A percentile compares a stretch with the other conserved stretches of the same genome.
Evolutionary conservation across 53 echinoderm and acorn worm species (phyloP).

Genomic region (Holothuria scabra): DNA sequence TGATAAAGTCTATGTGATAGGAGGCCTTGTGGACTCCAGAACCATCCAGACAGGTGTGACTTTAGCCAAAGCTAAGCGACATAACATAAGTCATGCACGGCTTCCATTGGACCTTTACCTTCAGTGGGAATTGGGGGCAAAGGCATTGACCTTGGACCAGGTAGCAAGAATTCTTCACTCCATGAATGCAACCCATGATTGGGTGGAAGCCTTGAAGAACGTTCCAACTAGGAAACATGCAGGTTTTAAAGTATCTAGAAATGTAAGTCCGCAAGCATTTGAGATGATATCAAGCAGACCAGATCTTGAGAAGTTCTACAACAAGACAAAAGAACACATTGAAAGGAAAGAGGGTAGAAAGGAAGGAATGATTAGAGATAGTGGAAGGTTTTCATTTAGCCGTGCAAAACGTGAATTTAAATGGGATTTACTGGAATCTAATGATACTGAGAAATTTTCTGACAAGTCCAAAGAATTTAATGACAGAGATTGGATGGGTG

Average conservation of each 20-base stretch:
- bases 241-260: constrained; percentile 61
- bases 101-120: constrained; percentile 83
- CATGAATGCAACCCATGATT: constrained; percentile 69
- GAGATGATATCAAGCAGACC: not conserved
- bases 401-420: constrained; percentile 41
- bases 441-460: not conserved
- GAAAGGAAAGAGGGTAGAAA: not conserved
- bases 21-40: constrained; percentile 82
- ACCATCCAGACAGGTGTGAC: constrained; percentile 66
- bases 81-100: constrained; percentile 72
- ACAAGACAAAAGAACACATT: not conserved
- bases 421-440: not conserved
- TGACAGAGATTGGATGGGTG: not conserved
- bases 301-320: constrained; percentile 13
- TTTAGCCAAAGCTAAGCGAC: constrained; percentile 77
- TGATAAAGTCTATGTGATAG: constrained; percentile 80
- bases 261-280: not conserved
- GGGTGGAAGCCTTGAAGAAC: constrained; percentile 77
- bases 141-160: constrained; percentile 89
- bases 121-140: constrained; percentile 75
- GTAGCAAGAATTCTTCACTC: constrained; percentile 78
- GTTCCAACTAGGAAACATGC: constrained; percentile 85
- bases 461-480: not conserved
- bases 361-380: not conserved
- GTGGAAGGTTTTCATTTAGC: constrained; percentile 34